Evolutionary conservation across 2,888 invertebrate genomes (phyloP), one percentile per base, ranked within the genome.

Genomic region (Hydraecia micacea): DNA sequence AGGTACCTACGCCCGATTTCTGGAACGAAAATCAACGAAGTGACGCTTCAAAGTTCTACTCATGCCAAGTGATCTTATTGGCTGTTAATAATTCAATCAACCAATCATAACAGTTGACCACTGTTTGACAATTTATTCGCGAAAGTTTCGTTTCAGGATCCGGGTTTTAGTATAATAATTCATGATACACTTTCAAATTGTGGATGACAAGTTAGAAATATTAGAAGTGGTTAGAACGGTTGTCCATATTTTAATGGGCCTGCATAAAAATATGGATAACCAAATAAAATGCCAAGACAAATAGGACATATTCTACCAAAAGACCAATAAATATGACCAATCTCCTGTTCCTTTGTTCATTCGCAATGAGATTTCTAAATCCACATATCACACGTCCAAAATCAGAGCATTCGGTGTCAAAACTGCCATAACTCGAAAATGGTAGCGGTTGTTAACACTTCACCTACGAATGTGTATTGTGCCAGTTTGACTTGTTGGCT

Each of bases 351-450:
- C n/a, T 55, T 55, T 71, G 60, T 80, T 66, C 18, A 71, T 28
- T 69, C 32, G 13, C 21, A 6, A 32, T 70, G 7, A 9, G 5
- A 72, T 84, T 79, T 83, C 84, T 4, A 73, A 75, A 86, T 75
- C 52, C 28, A 55, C 36, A 80, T 7, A 70, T 85, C 75, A 78
- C 77, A 87, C 36, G 32, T 78, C 70, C 81, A 81, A 83, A 81
- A 81, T 32, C 80, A 80, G 78, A 86, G 74, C 80, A 85, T 69
- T 55, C 46, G 73, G 79, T 85, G 87, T 88, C 79, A 88, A 85
- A 82, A 85, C 63, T 55, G 67, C 52, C 67, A 63, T 69, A 42
- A 65, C 7, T 63, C 69, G 25, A 67, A 81, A 67, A 87, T 77
- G 88, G 88, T n/a, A 15, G n/a, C 25, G 5, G 18, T 60, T 13